These are phyloP conservation scores for Acleris literana DNA, from an alignment of 2,888 invertebrate genomes.

Conservation along the genomic window DNA sequence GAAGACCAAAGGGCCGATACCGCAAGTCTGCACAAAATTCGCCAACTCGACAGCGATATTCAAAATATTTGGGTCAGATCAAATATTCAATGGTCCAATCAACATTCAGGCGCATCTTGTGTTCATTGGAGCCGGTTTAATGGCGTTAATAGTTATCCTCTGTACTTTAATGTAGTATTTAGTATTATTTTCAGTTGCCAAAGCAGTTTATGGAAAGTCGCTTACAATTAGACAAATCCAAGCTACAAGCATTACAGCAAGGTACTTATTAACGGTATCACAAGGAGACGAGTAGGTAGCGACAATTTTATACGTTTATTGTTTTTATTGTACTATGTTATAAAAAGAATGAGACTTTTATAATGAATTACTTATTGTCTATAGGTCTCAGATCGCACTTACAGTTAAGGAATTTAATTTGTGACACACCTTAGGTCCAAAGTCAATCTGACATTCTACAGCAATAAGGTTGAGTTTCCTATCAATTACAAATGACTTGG, in stretches of 20 bases:
- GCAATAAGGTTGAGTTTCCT: too few species aligned
- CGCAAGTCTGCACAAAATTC: conserved; percentile 48
- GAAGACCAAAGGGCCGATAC: conserved; percentile 50
- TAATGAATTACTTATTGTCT: conserved; percentile 2
- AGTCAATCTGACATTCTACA: too few species aligned
- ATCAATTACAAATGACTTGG: too few species aligned
- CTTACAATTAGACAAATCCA: background rate
- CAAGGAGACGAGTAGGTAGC: background rate
- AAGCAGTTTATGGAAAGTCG: background rate
- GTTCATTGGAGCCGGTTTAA: conserved; percentile 13
- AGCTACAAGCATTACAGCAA: too few species aligned
- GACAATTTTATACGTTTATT: too few species aligned
- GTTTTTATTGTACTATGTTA: too few species aligned
- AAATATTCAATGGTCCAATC: conserved; percentile 42
- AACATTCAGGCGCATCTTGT: conserved; percentile 10
- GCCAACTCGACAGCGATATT: conserved; percentile 53
- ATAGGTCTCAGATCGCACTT: too few species aligned
- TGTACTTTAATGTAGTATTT: background rate
- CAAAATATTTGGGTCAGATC: conserved; percentile 54
- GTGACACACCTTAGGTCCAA: too few species aligned
- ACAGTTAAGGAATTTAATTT: too few species aligned
- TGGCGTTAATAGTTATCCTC: background rate
- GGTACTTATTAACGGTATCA: too few species aligned
- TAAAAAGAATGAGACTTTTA: too few species aligned
- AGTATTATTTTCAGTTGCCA: background rate